These are phyloP conservation scores for Trypoxylon attenuatum DNA, from an alignment of 2,888 invertebrate genomes.

Conservation along the genomic window DNA sequence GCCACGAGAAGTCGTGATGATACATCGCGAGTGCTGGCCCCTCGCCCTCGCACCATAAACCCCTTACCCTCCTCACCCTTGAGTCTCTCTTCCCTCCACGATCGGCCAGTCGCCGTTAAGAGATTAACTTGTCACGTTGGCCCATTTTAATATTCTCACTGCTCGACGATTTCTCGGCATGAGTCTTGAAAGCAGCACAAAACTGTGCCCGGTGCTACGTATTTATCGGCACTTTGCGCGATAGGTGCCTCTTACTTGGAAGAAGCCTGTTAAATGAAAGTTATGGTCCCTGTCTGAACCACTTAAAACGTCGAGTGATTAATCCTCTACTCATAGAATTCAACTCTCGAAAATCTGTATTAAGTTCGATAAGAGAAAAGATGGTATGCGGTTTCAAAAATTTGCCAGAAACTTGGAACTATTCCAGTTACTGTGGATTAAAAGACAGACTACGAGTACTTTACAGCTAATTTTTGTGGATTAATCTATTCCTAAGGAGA, in stretches of 20 bases:
- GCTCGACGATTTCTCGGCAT: slow-evolving; percentile 53
- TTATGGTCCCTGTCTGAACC: too few species aligned
- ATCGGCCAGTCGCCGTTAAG: slow-evolving; percentile 59
- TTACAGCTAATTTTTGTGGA: neutral
- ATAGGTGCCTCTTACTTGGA: too few species aligned
- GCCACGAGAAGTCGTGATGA: slow-evolving; percentile 48
- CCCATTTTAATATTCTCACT: slow-evolving; percentile 63
- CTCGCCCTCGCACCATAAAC: slow-evolving; percentile 47
- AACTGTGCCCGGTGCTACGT: slow-evolving; percentile 45
- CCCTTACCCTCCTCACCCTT: slow-evolving; percentile 44
- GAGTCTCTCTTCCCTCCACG: slow-evolving; percentile 31
- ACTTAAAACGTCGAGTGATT: too few species aligned
- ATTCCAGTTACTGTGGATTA: slow-evolving; percentile 10
- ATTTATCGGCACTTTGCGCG: slow-evolving; percentile 47
- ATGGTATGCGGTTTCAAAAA: slow-evolving; percentile 26
- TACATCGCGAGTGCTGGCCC: slow-evolving; percentile 50
- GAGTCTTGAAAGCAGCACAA: slow-evolving; percentile 48
- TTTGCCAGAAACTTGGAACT: slow-evolving; percentile 10
- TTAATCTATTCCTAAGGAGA: neutral
- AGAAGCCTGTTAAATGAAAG: too few species aligned
- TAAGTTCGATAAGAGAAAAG: too few species aligned
- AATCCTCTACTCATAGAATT: too few species aligned
- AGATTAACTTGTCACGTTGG: slow-evolving; percentile 66
- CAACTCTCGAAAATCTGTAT: too few species aligned
- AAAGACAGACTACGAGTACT: slow-evolving; percentile 12